phyloP scores from a whole-genome alignment of 1,140 invertebrate species.

The Yoshiicerus persimilis region DNA sequence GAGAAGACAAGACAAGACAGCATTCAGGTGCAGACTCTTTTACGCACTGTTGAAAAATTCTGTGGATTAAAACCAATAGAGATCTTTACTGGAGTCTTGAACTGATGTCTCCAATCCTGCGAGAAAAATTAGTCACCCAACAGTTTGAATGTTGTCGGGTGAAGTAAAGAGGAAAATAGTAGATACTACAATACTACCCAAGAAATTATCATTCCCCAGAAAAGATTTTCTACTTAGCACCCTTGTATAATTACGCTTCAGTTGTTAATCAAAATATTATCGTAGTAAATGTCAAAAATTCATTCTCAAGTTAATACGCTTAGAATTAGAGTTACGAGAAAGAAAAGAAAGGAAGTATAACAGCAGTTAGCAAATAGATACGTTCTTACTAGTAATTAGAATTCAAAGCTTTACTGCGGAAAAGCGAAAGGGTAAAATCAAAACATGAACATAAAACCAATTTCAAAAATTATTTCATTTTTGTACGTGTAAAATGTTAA shows the following conservation, averaged over 20 bases:
- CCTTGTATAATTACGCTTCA: too few species aligned
- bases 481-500: not conserved
- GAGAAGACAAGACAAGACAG: not conserved
- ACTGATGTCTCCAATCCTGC: slow-evolving; percentile 62
- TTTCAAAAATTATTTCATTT: not conserved
- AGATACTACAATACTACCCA: not conserved
- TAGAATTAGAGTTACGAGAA: too few species aligned
- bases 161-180: not conserved
- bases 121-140: slow-evolving; percentile 22
- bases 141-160: slow-evolving; percentile 21
- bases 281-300: too few species aligned
- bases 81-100: slow-evolving; percentile 63
- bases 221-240: too few species aligned
- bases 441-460: not conserved
- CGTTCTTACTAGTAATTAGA: not conserved
- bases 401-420: too few species aligned
- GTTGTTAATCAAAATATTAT: too few species aligned
- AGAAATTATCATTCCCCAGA: too few species aligned
- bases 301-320: too few species aligned
- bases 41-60: slow-evolving; percentile 7
- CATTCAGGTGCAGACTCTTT: not conserved
- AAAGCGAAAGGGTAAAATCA: not conserved
- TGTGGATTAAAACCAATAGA: slow-evolving; percentile 61
- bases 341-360: too few species aligned
- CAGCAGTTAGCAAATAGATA: too few species aligned